Evolutionary conservation across 2,113 vertebrate genomes (phyloP).

Genomic region (Aldabrachelys gigantea): DNA sequence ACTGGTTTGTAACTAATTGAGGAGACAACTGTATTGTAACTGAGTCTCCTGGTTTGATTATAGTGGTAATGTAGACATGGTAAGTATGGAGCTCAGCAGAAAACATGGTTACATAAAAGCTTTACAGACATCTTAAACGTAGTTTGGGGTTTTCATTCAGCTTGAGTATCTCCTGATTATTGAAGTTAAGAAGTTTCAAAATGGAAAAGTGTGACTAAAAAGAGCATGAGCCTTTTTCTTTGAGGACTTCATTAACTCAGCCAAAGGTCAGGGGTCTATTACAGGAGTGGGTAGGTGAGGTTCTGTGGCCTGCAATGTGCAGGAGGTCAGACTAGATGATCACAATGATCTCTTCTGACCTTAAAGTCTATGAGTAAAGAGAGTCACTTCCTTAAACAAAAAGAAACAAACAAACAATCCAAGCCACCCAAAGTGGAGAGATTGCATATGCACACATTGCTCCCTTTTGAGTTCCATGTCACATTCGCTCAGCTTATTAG

Average conservation of each 20-base stretch:
- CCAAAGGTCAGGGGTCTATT: too few species aligned
- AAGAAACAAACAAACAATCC: neutral
- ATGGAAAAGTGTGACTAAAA: neutral
- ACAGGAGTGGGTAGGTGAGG: too few species aligned
- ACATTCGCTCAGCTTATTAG: conserved; percentile 66
- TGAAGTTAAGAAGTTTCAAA: neutral
- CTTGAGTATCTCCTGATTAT: neutral
- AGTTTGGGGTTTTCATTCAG: neutral
- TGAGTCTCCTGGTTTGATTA: neutral
- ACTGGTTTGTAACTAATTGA: neutral
- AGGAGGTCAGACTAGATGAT: too few species aligned
- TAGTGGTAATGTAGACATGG: neutral
- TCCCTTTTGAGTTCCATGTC: neutral
- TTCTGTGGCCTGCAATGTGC: too few species aligned
- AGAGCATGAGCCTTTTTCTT: neutral
- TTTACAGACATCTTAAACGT: neutral
- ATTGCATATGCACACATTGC: neutral
- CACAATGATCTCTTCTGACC: too few species aligned
- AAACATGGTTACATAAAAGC: neutral
- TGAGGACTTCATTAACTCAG: neutral
- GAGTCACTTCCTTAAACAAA: neutral
- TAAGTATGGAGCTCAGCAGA: neutral
- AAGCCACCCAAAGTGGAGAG: neutral
- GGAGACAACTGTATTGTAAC: neutral
- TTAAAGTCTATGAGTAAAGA: neutral